These are phyloP conservation scores for Nixonia krombeini DNA, from an alignment of 1,140 invertebrate species.

Conservation along the genomic window DNA sequence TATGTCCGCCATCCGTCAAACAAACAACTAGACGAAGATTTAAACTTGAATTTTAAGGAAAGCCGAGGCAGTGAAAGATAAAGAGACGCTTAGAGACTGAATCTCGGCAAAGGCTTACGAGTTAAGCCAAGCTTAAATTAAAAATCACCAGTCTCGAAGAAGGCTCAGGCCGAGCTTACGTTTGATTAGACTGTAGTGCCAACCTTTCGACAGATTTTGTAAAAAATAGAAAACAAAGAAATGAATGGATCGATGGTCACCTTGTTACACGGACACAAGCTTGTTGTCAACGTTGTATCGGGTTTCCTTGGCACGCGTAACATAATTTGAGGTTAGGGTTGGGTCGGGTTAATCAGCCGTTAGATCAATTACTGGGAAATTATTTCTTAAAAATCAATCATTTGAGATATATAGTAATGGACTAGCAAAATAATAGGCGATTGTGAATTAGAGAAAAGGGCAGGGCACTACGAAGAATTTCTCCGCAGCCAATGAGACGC, in stretches of 20 bases:
- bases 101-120: conserved; percentile 41
- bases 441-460: too few species aligned
- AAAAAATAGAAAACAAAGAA: conserved; percentile 9
- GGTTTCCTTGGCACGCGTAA: too few species aligned
- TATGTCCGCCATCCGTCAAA: conserved; percentile 27
- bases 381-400: too few species aligned
- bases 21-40: conserved; percentile 22
- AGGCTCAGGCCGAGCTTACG: conserved; percentile 40
- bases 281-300: too few species aligned
- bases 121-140: conserved; percentile 47
- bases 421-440: too few species aligned
- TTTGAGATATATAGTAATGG: too few species aligned
- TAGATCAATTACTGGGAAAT: too few species aligned
- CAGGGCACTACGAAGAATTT: conserved; percentile 28
- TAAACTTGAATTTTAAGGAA: conserved; percentile 47
- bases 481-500: conserved; percentile 48
- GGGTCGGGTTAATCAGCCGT: too few species aligned
- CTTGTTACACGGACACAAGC: too few species aligned
- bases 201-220: conserved; percentile 19
- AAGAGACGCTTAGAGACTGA: conserved; percentile 40
- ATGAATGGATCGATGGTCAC: conserved; percentile 9
- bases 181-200: conserved; percentile 38
- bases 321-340: too few species aligned
- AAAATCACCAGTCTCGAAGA: conserved; percentile 46
- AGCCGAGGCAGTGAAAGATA: conserved; percentile 39